These are phyloP conservation scores for Volucella inanis DNA, from an alignment of 2,888 invertebrate species.

Conservation along the genomic window DNA sequence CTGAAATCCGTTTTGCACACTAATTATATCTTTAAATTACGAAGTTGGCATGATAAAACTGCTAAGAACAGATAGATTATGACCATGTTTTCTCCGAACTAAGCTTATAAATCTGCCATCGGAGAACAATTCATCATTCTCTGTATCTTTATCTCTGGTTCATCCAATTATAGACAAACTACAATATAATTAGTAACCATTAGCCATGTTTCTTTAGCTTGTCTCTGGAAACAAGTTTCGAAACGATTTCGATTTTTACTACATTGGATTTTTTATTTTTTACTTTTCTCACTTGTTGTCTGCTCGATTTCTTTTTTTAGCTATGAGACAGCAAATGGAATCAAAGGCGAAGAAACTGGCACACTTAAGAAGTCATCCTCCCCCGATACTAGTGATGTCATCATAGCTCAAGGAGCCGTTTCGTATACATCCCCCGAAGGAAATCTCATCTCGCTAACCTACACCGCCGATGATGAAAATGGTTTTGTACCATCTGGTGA, in stretches of 20 bases:
- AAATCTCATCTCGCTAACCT: slow-evolving; percentile 87
- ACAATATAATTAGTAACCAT: too few species aligned
- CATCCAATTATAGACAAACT: too few species aligned
- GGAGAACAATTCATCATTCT: too few species aligned
- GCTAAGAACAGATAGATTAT: too few species aligned
- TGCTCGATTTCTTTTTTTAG: slow-evolving; percentile 83
- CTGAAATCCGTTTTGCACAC: too few species aligned
- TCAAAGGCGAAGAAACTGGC: slow-evolving; percentile 90
- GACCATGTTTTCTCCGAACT: too few species aligned
- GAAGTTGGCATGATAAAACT: too few species aligned
- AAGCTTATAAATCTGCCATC: too few species aligned
- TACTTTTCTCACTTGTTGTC: not conserved
- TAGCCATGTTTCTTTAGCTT: too few species aligned
- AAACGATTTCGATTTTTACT: not conserved
- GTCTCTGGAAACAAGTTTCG: too few species aligned
- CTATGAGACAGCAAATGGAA: slow-evolving; percentile 92
- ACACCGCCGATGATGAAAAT: slow-evolving; percentile 89
- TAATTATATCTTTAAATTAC: too few species aligned
- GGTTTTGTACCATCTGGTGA: slow-evolving; percentile 86
- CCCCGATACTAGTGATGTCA: slow-evolving; percentile 87
- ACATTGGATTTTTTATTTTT: slow-evolving; percentile 28
- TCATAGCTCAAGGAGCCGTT: slow-evolving; percentile 87
- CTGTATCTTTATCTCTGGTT: too few species aligned
- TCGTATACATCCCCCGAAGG: slow-evolving; percentile 89
- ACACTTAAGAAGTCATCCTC: slow-evolving; percentile 89